Conservation (phyloP, 35 echinoderm and acorn worm species). For the Heliocidaris tuberculata region DNA sequence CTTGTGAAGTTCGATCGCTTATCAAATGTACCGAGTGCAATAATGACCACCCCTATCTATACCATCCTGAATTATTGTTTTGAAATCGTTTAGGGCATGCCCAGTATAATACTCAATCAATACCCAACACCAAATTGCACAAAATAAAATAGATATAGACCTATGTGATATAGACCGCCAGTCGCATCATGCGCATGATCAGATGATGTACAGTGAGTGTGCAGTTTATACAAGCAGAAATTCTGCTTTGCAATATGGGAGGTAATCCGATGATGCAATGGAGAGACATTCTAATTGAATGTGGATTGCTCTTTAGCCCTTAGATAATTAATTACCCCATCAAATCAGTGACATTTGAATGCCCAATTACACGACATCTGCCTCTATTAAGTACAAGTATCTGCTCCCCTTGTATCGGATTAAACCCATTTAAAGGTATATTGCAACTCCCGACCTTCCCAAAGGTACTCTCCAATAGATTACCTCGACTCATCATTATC, state of each 20-base stretch:
- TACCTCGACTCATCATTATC: too few relatives aligned
- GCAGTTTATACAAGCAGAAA: neutral
- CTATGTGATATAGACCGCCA: neutral
- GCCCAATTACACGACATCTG: neutral
- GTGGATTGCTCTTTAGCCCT: neutral
- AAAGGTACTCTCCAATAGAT: too few relatives aligned
- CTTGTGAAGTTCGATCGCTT: neutral
- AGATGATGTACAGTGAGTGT: neutral
- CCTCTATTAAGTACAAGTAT: constrained; percentile 12
- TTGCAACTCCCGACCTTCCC: too few relatives aligned
- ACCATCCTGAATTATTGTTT: neutral
- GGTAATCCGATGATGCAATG: neutral
- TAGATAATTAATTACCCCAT: constrained; percentile 4
- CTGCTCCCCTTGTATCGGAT: neutral
- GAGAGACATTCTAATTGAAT: neutral
- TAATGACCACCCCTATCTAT: neutral
- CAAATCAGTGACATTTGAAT: constrained; percentile 18
- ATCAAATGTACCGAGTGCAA: neutral
- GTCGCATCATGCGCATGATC: neutral
- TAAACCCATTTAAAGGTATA: neutral
- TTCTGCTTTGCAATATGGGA: neutral
- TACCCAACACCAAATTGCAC: neutral
- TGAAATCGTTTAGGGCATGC: neutral
- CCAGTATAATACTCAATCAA: neutral
- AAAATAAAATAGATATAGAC: neutral